Percentiles rank a stretch among this genome's conserved stretches.
These are phyloP conservation scores for Gonatopus flavifemur DNA, from an alignment of 1,140 invertebrate species.

Conservation along the genomic window DNA sequence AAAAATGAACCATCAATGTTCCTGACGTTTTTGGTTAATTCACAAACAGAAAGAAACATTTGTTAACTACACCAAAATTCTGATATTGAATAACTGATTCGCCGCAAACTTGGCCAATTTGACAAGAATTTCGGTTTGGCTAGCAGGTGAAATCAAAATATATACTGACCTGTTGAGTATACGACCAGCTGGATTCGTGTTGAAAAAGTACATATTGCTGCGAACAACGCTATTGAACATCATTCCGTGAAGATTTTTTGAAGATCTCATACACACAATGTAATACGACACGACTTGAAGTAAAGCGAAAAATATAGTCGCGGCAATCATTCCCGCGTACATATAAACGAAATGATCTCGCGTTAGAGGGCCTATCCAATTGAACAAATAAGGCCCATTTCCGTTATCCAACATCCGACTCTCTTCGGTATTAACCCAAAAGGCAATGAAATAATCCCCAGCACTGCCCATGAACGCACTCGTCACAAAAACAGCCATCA, in stretches of 20 bases:
- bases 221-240: conserved; percentile 78
- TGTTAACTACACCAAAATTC: too few relatives aligned
- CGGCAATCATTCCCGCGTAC: conserved; percentile 62
- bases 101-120: too few relatives aligned
- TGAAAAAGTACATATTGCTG: conserved; percentile 81
- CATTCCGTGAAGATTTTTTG: conserved; percentile 71
- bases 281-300: conserved; percentile 68
- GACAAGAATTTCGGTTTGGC: too few relatives aligned
- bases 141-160: too few relatives aligned
- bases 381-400: conserved; percentile 17
- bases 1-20: too few relatives aligned
- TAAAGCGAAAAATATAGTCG: conserved; percentile 63
- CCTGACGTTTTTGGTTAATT: too few relatives aligned
- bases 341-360: conserved; percentile 39
- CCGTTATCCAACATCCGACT: background rate
- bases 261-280: conserved; percentile 69
- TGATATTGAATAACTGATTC: too few relatives aligned
- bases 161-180: conserved; percentile 67
- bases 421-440: conserved; percentile 60
- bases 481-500: conserved; percentile 58
- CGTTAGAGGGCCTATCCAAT: conserved; percentile 11
- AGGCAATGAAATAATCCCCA: conserved; percentile 69
- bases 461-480: conserved; percentile 65
- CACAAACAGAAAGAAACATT: too few relatives aligned
- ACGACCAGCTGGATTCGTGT: conserved; percentile 73